Base-by-base conservation (phyloP, 2,113 vertebrate genomes). In the Aphelocoma coerulescens region DNA sequence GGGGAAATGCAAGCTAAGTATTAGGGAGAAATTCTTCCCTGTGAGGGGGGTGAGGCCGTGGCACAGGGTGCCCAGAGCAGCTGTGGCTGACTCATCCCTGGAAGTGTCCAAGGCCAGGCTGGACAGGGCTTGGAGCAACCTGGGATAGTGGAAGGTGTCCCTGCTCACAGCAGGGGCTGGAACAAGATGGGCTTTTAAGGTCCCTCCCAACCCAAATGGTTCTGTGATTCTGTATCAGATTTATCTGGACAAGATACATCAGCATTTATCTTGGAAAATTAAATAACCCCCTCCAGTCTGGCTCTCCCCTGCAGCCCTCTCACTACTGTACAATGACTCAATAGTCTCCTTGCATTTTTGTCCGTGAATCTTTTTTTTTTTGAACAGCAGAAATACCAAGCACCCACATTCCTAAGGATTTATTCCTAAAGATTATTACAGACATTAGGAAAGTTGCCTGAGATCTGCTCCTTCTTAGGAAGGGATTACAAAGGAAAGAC, bases 261-360 rank as follows among this genome's bases (percentile, higher is more conserved):
- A 93, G 63, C 51, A 83, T 77, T 85, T 91, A 51, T 19, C 22
- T 9, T 49, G 35, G 39, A 67, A 85, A 95, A 69, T 43, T 20
- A 95, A 94, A 83, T 30, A 44, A 91, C 85, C 11, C 54, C 39
- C 11, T 35, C 62, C 78, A 80, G 72, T 37, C 68, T 74, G n/a
- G 16, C 19, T 86, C 55, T 78, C 54, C 68, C 68, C 58, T 43
- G 44, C 14, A 76, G 72, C 67, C 58, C 69, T 78, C 80, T 90
- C 67, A 39, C 55, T 90, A 79, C 62, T 90, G n/a, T n/a, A 94
- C 79, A 94, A 73, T 74, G 72, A 92, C 88, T 95, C 82, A 65
- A 93, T 46, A 73, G 68, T 72, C 16, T 85, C 30, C 15, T 44
- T 9, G 4, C 88, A 59, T 68, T 88, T 94, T 91, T 91, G 67